These are phyloP conservation scores for Lepetodrilus schrolli DNA, from an alignment of 2,888 invertebrate genomes.

Conservation along the genomic window DNA sequence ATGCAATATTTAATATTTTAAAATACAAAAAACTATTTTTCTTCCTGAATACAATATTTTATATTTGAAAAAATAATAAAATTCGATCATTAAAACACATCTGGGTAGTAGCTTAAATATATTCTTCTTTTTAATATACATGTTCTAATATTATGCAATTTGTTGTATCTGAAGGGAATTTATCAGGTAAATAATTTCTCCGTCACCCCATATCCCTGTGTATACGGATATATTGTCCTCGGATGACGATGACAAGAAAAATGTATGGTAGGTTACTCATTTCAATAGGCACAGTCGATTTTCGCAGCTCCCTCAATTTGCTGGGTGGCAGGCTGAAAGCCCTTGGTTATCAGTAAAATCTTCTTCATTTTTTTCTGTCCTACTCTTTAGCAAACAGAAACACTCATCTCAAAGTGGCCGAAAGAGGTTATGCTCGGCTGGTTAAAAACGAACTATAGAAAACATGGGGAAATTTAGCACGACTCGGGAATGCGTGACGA, in stretches of 20 bases:
- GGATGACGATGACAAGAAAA: background rate
- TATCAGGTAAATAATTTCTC: background rate
- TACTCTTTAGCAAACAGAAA: background rate
- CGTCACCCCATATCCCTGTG: background rate
- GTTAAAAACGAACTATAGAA: background rate
- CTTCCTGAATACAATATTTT: no score
- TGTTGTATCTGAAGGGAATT: no score
- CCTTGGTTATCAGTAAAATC: constrained; percentile 1
- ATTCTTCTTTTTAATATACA: no score
- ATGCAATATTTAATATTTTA: no score
- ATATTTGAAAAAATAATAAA: no score
- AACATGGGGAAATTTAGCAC: constrained; percentile 8
- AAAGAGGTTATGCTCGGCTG: background rate
- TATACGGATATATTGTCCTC: background rate
- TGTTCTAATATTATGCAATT: no score
- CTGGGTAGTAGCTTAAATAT: no score
- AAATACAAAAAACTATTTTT: no score
- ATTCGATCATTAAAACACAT: no score
- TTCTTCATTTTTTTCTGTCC: no score
- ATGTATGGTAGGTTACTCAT: background rate
- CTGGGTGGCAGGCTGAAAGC: background rate
- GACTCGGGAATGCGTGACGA: constrained; percentile 8
- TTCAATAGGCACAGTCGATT: background rate
- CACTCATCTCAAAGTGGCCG: background rate
- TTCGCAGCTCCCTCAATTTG: constrained; percentile 18